phyloP scores from a whole-genome alignment of 2,888 invertebrate genomes.

The Scaptomyza cyrtandrae region DNA sequence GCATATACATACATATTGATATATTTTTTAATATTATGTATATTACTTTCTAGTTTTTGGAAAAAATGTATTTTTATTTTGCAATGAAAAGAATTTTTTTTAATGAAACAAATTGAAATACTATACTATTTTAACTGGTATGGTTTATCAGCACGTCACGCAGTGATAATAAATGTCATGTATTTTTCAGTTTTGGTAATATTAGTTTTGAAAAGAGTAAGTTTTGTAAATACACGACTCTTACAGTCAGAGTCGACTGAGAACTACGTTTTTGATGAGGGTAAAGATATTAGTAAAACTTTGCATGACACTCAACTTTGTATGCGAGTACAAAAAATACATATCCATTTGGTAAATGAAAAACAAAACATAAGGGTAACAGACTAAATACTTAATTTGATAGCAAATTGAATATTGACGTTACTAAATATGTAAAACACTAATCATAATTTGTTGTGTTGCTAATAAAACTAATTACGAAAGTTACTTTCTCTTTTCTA shows the following conservation, averaged over 20 bases:
- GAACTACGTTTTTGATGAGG: conserved; percentile 61
- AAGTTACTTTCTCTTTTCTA: too few species aligned
- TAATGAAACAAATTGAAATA: conserved; percentile 23
- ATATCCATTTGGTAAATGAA: conserved; percentile 55
- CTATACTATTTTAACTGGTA: conserved; percentile 53
- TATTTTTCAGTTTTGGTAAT: conserved; percentile 30
- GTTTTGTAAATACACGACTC: conserved; percentile 36
- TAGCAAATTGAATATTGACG: conserved; percentile 52
- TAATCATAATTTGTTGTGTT: conserved; percentile 31
- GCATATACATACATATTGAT: conserved; percentile 19
- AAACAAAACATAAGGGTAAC: conserved; percentile 71
- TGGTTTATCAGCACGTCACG: conserved; percentile 47
- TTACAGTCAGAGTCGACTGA: conserved; percentile 49
- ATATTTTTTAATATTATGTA: conserved; percentile 1
- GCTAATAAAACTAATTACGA: conserved; percentile 17
- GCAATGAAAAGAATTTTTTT: background rate
- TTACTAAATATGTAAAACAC: conserved; percentile 19
- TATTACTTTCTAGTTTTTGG: conserved; percentile 14
- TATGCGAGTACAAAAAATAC: conserved; percentile 60
- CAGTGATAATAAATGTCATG: conserved; percentile 45
- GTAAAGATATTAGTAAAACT: conserved; percentile 55
- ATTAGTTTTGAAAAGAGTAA: conserved; percentile 47
- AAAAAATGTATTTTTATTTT: conserved; percentile 6
- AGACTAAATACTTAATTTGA: conserved; percentile 67
- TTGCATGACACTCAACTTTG: conserved; percentile 58